phyloP scores from a whole-genome alignment of 2,113 vertebrate species.

The Aptenodytes forsteri region DNA sequence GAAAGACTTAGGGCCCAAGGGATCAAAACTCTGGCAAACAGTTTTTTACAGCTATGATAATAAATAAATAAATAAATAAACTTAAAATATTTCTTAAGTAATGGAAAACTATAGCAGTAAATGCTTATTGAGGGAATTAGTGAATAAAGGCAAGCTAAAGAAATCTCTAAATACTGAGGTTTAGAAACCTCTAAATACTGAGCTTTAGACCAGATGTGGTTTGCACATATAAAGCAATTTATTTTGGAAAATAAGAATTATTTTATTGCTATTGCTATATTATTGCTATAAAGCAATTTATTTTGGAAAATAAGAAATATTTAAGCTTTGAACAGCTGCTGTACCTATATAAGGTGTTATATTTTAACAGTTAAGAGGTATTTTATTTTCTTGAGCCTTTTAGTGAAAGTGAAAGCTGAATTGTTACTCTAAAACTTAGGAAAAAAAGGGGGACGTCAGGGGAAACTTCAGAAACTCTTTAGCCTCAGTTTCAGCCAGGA shows the following conservation, averaged over 20 bases:
- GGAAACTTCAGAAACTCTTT: conserved; percentile 19
- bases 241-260: conserved; percentile 17
- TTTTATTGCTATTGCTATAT: background rate
- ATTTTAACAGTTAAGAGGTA: background rate
- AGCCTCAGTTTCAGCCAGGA: background rate
- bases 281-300: background rate
- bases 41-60: background rate
- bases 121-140: background rate
- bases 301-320: conserved; percentile 16
- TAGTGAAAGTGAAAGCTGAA: conserved; percentile 19
- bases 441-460: background rate
- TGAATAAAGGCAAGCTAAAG: background rate
- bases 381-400: conserved; percentile 16
- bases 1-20: background rate
- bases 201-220: background rate
- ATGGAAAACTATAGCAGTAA: background rate
- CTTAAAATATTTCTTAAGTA: background rate
- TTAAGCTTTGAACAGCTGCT: background rate
- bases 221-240: background rate
- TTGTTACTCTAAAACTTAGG: background rate
- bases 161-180: background rate
- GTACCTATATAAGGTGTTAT: background rate
- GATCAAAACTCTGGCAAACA: background rate
- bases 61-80: background rate
- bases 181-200: background rate